Evolutionary conservation across 2,797 vertebrate species (phyloP).

Genomic region (Momotus momota): DNA sequence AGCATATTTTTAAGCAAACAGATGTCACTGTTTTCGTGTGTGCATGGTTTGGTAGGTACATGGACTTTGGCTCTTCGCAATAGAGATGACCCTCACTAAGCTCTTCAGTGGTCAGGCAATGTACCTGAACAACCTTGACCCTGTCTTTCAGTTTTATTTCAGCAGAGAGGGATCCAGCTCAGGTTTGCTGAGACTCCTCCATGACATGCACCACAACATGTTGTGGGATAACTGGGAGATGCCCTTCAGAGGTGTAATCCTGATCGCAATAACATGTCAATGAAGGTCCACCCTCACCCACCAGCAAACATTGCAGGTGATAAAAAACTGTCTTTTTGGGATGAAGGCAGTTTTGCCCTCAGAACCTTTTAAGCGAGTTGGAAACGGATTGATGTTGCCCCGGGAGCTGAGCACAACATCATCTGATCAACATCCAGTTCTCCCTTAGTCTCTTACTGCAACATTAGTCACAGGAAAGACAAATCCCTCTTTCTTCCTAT

Average conservation of each 20-base stretch:
- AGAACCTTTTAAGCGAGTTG: background rate
- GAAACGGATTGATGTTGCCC: fast-evolving
- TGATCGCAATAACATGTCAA: background rate
- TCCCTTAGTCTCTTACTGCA: background rate
- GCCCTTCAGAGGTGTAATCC: background rate
- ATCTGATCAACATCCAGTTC: background rate
- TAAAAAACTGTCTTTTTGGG: background rate
- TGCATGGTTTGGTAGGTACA: background rate
- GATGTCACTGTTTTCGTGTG: background rate
- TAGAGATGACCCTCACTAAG: background rate
- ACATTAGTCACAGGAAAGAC: background rate
- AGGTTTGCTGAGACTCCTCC: background rate
- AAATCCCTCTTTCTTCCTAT: background rate
- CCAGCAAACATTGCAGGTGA: fast-evolving
- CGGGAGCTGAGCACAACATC: background rate
- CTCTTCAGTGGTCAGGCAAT: background rate
- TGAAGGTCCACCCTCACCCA: background rate
- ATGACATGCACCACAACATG: fast-evolving
- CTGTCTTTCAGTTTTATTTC: background rate
- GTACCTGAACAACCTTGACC: no score
- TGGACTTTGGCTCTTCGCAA: background rate
- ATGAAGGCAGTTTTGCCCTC: background rate
- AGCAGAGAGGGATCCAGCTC: background rate
- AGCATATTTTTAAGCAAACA: background rate
- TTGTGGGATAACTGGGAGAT: background rate